Conservation (phyloP, 2,797 vertebrate species). For the Luscinia megarhynchos region DNA sequence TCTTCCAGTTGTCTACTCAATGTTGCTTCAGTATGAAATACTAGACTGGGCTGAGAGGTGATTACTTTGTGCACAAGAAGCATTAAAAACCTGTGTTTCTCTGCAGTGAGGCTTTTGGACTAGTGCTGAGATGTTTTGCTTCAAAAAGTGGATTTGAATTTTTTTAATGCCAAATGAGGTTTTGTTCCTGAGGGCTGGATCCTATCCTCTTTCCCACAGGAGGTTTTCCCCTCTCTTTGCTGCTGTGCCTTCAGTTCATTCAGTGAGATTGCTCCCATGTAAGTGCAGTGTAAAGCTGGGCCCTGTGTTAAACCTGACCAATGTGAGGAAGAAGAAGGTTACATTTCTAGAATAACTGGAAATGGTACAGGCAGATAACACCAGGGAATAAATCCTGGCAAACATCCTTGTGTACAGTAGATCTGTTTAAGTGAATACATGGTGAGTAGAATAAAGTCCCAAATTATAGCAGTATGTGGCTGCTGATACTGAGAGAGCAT, state of each 20-base stretch:
- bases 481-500: background rate
- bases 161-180: background rate
- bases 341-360: background rate
- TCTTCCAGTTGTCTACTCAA: slow-evolving; percentile 6
- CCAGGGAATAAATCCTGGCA: background rate
- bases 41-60: background rate
- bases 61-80: slow-evolving; percentile 33
- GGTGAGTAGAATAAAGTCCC: background rate
- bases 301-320: background rate
- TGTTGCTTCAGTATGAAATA: background rate
- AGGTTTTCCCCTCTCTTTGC: background rate
- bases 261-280: background rate
- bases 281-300: rapidly evolving
- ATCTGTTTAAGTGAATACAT: background rate
- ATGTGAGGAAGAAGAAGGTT: background rate
- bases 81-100: background rate
- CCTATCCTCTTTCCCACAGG: background rate
- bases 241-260: background rate
- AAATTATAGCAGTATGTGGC: background rate
- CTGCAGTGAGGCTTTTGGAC: slow-evolving; percentile 48
- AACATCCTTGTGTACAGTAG: background rate
- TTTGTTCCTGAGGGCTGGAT: background rate
- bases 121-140: slow-evolving; percentile 46
- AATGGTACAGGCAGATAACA: background rate
- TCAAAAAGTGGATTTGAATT: slow-evolving; percentile 36